Conservation (phyloP, 1,140 invertebrate genomes). For the Solenopsis fugax region DNA sequence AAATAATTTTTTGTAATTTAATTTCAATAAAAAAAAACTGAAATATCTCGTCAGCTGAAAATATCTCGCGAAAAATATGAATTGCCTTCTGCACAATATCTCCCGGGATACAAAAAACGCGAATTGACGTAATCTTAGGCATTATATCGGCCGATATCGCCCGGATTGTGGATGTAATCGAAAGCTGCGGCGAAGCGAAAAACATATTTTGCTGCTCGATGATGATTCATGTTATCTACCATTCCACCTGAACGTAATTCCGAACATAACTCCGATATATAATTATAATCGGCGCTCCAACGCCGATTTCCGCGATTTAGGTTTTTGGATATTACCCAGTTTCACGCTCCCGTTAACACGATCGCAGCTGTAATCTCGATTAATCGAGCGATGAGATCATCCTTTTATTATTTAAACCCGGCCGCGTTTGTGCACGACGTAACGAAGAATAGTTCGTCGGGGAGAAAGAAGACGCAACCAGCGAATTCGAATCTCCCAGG, state of each 20-base stretch:
- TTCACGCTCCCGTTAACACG: background rate
- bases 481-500: background rate
- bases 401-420: slow-evolving; percentile 25
- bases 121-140: slow-evolving; percentile 19
- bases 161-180: background rate
- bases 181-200: background rate
- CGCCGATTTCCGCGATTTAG: background rate
- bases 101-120: background rate
- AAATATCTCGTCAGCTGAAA: too few species aligned
- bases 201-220: slow-evolving; percentile 27
- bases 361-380: slow-evolving; percentile 7
- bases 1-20: slow-evolving; percentile 1
- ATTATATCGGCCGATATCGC: slow-evolving; percentile 10
- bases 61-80: background rate
- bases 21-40: background rate
- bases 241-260: background rate
- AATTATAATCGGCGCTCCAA: background rate
- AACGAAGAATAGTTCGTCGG: slow-evolving; percentile 41
- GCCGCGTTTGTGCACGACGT: background rate
- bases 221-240: slow-evolving; percentile 10
- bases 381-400: slow-evolving; percentile 42
- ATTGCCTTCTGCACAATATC: background rate
- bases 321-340: background rate
- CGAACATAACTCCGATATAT: background rate
- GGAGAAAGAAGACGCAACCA: background rate